Evolutionary conservation across 2,113 vertebrate genomes (phyloP), one percentile per base, ranked within the genome.

Genomic region (Pachypanchax playfairii): DNA sequence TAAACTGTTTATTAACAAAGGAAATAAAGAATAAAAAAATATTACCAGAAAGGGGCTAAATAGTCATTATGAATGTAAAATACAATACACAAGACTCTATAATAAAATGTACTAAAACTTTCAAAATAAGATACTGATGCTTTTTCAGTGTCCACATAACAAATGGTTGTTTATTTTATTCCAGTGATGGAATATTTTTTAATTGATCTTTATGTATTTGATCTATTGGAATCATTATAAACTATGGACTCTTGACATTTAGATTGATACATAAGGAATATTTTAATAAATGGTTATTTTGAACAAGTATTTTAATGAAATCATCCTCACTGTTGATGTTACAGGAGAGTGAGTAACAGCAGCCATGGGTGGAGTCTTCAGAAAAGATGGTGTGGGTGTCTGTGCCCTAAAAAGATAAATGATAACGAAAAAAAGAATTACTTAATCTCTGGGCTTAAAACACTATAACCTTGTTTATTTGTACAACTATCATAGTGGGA

Each of bases 361-460:
- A 9, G 72, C 77, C 75, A 65, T 84, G 14, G 80, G 82, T 29
- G 90, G 91, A 0, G 91, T 92, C 65, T 84, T 88, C 70, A 90
- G 86, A 6, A 88, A 84, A 53, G 66, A 70, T 1, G 90, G 67
- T 1, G 82, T 90, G 18, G 87, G 77, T 0, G 84, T 89, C 69
- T 85, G 29, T 8, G 65, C 65, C 43, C 87, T 89, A 35, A 2
- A 53, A 12, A 57, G 0, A 46, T 39, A 29, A 61, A 22, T 17
- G 5, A 24, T 5, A 12, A 47, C 13, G 26, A 4, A 26, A 7
- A 17, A 15, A 25, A 7, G 12, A 4, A 26, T 48, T n/a, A n/a
- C n/a, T n/a, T n/a, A n/a, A n/a, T n/a, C n/a, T n/a, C n/a, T n/a
- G n/a, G n/a, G n/a, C n/a, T n/a, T n/a, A n/a, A n/a, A n/a, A n/a